phyloP scores from a whole-genome alignment of 1,140 invertebrate species.

The Neomicropteryx cornuta region DNA sequence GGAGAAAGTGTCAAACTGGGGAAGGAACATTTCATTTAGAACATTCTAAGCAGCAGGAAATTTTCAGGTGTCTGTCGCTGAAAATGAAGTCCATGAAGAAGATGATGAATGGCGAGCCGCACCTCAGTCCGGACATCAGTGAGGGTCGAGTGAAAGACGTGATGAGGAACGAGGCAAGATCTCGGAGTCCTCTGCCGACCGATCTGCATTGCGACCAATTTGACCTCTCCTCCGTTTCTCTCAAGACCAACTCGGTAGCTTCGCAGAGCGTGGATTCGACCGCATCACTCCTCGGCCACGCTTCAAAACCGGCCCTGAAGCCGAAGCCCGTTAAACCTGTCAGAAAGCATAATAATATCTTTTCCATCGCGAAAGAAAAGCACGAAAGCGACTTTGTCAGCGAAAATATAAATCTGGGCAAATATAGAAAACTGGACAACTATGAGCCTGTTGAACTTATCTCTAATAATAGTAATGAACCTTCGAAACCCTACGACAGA shows the following conservation, averaged over 20 bases:
- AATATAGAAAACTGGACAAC: constrained; percentile 34
- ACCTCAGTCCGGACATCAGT: constrained; percentile 53
- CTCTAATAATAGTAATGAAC: constrained; percentile 23
- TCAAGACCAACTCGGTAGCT: constrained; percentile 31
- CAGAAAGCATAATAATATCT: constrained; percentile 43
- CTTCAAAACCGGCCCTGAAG: constrained; percentile 36
- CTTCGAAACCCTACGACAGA: constrained; percentile 49
- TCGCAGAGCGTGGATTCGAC: constrained; percentile 26
- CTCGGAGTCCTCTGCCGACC: constrained; percentile 61
- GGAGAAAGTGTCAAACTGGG: constrained; percentile 74
- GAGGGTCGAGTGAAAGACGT: constrained; percentile 65
- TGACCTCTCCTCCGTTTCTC: constrained; percentile 34
- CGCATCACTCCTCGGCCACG: constrained; percentile 31
- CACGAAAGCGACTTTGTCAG: constrained; percentile 18
- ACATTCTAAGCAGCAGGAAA: constrained; percentile 67
- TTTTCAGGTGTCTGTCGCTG: constrained; percentile 63
- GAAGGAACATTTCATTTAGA: constrained; percentile 74
- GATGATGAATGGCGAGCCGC: constrained; percentile 53
- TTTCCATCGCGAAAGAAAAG: constrained; percentile 29
- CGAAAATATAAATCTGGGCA: constrained; percentile 32
- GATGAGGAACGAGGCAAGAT: constrained; percentile 61
- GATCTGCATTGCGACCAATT: constrained; percentile 36
- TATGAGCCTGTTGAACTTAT: constrained; percentile 36
- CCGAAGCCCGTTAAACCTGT: constrained; percentile 56
- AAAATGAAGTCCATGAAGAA: constrained; percentile 82